phyloP scores from a whole-genome alignment of 2,888 invertebrate genomes.

The Hirtodrosophila cameraria region DNA sequence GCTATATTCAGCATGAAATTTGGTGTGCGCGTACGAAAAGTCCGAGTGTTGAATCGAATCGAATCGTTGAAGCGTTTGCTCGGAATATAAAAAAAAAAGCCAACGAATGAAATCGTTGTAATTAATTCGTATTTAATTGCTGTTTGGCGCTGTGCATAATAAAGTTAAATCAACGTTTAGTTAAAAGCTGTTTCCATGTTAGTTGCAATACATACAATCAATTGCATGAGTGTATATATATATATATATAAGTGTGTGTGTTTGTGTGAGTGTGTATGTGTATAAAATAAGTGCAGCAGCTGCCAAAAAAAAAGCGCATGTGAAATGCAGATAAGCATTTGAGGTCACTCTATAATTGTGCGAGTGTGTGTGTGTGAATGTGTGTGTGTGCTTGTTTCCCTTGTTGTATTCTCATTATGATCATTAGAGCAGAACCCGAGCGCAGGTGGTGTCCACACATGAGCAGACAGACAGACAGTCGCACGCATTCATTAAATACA shows the following conservation, averaged over 20 bases:
- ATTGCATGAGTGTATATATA: conserved; percentile 15
- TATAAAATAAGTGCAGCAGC: conserved; percentile 60
- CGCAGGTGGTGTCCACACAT: conserved; percentile 77
- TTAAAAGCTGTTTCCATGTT: conserved; percentile 12
- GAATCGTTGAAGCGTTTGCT: conserved; percentile 41
- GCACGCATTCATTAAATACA: conserved; percentile 68
- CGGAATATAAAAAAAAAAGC: conserved; percentile 63
- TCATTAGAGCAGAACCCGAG: conserved; percentile 74
- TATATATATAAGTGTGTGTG: conserved; percentile 16
- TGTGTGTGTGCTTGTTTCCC: conserved; percentile 36
- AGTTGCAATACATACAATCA: conserved; percentile 11
- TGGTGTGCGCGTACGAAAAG: conserved; percentile 45
- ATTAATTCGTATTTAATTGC: conserved; percentile 76
- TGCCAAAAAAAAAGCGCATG: conserved; percentile 64
- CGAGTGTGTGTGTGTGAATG: conserved; percentile 11
- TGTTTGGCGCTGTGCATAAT: conserved; percentile 55
- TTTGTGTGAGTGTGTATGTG: conserved; percentile 20
- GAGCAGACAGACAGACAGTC: conserved; percentile 34
- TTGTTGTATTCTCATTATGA: conserved; percentile 59
- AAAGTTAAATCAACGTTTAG: conserved; percentile 41
- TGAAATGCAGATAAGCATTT: conserved; percentile 79
- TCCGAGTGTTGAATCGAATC: conserved; percentile 36
- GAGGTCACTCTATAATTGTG: conserved; percentile 54
- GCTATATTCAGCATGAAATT: conserved; percentile 44
- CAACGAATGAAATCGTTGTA: conserved; percentile 68